Base-by-base conservation (phyloP, 2,797 vertebrate genomes). In the Acrossocheilus wenchowensis region DNA sequence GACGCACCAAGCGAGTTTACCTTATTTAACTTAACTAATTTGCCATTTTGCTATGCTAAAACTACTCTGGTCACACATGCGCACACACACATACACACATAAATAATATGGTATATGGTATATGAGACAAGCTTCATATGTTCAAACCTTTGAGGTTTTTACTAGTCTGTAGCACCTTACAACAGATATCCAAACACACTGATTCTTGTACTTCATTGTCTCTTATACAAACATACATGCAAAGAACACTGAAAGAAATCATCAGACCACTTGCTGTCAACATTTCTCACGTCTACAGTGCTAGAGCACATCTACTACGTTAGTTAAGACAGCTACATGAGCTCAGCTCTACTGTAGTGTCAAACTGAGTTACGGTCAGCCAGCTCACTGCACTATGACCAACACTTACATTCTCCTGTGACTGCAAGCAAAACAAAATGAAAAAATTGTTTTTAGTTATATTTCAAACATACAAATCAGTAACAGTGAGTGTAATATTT, bases 371-470 rank as follows among this genome's bases (percentile, higher is more conserved):
- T 36, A 79, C 6, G 5, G 66, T 85, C 75, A 85, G 48, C n/a
- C 15, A 71, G 17, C 75, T 87, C 36, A 75, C 52, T 71, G 54
- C 66, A 80, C 68, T 34, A 77, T 82, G 43, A 85, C 26, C 41
- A 26, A 83, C 75, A 92, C 89, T 93, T 90, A 93, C 90, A 85
- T 89, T 75, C 90, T 88, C 12, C 83, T 92, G 89, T 89, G 90
- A 85, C 90, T 92, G 89, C 45, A 73, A 48, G 43, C 60, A 62
- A 75, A 86, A 19, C 34, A 83, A 81, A 12, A 68, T 15, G 6
- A 81, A 73, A 50, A 26, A 21, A 60, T 3, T 30, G 30, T 30
- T 30, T 30, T 30, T 30, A 30, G 2, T 30, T 1, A 41, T 4
- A 78, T 69, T 50, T 52, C 14, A 90, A 54, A 83, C 15, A 89